A percentile compares a stretch with the other conserved stretches of the same genome.
These are phyloP conservation scores for Actinia equina DNA, from an alignment of 64 coral and sea anemone genomes.

Conservation along the genomic window DNA sequence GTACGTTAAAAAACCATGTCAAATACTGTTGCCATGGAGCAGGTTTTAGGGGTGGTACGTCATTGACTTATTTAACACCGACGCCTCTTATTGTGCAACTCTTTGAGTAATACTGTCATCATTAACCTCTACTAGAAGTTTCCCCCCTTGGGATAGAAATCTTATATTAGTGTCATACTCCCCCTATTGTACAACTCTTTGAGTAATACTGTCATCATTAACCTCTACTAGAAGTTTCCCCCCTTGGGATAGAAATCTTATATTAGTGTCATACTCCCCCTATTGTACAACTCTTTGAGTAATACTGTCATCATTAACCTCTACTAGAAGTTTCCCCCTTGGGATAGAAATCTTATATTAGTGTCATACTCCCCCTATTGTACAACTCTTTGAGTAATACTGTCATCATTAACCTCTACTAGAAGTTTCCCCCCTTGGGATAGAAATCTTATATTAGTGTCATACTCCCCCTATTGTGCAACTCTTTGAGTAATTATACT, in stretches of 20 bases:
- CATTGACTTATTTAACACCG: neutral
- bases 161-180: too few relatives aligned
- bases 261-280: too few relatives aligned
- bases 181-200: constrained; percentile 72
- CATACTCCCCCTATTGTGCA: constrained; percentile 63
- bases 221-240: too few relatives aligned
- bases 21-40: neutral
- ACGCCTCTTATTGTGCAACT: constrained; percentile 76
- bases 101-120: constrained; percentile 36
- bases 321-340: neutral
- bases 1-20: neutral
- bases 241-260: too few relatives aligned
- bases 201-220: constrained; percentile 17
- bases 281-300: constrained; percentile 80
- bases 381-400: constrained; percentile 66
- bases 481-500: constrained; percentile 57
- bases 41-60: neutral
- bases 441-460: too few relatives aligned
- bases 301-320: neutral
- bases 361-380: constrained; percentile 42
- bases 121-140: too few relatives aligned
- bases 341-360: too few relatives aligned
- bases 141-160: too few relatives aligned
- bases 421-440: too few relatives aligned
- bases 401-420: neutral